Evolutionary conservation across 2,888 invertebrate genomes (phyloP).

Genomic region (Cephus pulcher): DNA sequence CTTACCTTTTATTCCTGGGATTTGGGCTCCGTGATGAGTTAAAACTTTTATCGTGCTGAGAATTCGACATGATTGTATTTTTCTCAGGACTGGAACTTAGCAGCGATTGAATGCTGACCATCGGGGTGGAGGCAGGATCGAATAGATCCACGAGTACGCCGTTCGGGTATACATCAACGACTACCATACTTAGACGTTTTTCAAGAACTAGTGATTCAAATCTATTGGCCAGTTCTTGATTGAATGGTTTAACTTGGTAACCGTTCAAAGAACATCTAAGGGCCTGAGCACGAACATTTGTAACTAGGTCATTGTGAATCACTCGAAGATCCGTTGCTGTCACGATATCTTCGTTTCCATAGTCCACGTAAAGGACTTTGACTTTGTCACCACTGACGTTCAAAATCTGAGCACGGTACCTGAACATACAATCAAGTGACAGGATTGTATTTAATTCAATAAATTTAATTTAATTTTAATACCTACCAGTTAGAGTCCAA

Average conservation of each 20-base stretch:
- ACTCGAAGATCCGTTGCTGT: slow-evolving; percentile 71
- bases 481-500: slow-evolving; percentile 81
- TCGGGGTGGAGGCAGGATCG: slow-evolving; percentile 66
- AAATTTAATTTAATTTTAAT: not conserved
- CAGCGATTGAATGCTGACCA: slow-evolving; percentile 40
- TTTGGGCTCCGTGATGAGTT: slow-evolving; percentile 11
- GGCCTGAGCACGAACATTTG: slow-evolving; percentile 77
- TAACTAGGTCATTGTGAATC: slow-evolving; percentile 75
- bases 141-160: slow-evolving; percentile 74
- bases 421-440: slow-evolving; percentile 26
- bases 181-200: slow-evolving; percentile 71
- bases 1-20: slow-evolving; percentile 7
- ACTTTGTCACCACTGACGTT: slow-evolving; percentile 71
- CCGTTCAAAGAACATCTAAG: slow-evolving; percentile 82
- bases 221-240: slow-evolving; percentile 71
- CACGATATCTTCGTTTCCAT: slow-evolving; percentile 92
- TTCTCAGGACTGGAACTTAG: slow-evolving; percentile 13
- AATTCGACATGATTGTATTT: slow-evolving; percentile 10
- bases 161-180: slow-evolving; percentile 69
- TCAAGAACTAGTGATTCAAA: slow-evolving; percentile 79
- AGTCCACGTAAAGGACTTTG: slow-evolving; percentile 90
- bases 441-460: slow-evolving; percentile 7
- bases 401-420: slow-evolving; percentile 85
- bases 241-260: slow-evolving; percentile 70
- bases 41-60: slow-evolving; percentile 14